phyloP scores from a whole-genome alignment of 2,797 vertebrate species.

The Myripristis jacobus region DNA sequence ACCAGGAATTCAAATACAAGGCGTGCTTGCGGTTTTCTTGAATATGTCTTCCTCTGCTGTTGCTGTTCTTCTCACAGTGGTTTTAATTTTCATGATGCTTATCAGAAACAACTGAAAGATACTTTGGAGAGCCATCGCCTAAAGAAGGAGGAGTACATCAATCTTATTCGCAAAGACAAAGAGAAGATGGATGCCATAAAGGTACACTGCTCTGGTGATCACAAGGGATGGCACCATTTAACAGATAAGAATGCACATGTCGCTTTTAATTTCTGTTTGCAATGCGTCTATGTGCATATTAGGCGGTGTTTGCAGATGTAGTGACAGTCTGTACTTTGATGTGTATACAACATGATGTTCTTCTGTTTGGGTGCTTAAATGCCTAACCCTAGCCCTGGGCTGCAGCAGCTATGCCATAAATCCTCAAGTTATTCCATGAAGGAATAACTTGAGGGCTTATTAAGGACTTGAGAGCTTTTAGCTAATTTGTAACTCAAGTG shows the following conservation, averaged over 20 bases:
- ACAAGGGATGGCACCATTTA: constrained; percentile 57
- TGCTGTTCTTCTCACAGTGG: constrained; percentile 15
- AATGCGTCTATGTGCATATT: constrained; percentile 49
- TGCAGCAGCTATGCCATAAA: not conserved
- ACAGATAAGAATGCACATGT: constrained; percentile 64
- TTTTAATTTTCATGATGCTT: constrained; percentile 34
- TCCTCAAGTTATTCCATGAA: not conserved
- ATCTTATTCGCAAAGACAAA: constrained; percentile 74
- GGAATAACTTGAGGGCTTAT: too few relatives aligned
- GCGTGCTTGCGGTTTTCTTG: not conserved
- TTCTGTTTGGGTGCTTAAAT: constrained; percentile 7
- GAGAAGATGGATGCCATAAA: constrained; percentile 83
- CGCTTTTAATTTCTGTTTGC: constrained; percentile 67
- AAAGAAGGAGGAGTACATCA: constrained; percentile 76
- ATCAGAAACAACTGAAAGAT: constrained; percentile 85
- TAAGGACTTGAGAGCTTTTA: not conserved
- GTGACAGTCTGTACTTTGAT: constrained; percentile 56
- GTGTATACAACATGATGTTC: constrained; percentile 48
- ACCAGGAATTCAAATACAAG: not conserved
- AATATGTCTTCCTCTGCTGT: not conserved
- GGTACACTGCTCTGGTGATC: constrained; percentile 70
- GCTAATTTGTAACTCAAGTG: too few relatives aligned
- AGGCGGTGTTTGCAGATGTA: constrained; percentile 57
- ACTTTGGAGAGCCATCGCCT: constrained; percentile 75
- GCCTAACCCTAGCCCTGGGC: not conserved